Base-by-base conservation (phyloP, 2,888 invertebrate genomes). In the Melanchra persicariae region DNA sequence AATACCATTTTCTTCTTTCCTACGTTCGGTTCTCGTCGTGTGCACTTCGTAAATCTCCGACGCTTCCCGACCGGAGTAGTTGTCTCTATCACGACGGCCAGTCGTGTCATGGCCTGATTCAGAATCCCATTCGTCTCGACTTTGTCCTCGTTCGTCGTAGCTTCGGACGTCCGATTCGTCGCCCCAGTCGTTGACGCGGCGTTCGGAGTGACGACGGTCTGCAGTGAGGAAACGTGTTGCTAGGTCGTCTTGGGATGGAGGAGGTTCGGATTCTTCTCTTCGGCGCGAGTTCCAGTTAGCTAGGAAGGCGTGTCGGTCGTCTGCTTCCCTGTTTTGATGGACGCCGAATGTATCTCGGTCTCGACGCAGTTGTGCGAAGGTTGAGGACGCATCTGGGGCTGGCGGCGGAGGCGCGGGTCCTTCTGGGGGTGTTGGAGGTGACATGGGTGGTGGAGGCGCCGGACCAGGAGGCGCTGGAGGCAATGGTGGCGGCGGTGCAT, bases 271-370 rank as follows among this genome's bases (percentile, higher is more conserved):
- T 2, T 95, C 95, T 1, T 95, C 95, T 67, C 95, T 90, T 26
- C 94, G 89, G 63, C 96, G 89, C 0, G 95, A 95, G 81, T 93
- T 96, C 96, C 96, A 96, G 85, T 96, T 96, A 0, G 95, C 96
- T 30, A 96, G 87, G 90, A 96, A 96, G 22, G 93, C 93, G 83
- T 96, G 96, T 77, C 97, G 96, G 69, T 96, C 96, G 45, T 95
- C 96, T 1, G 95, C 96, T 74, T 96, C 96, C 87, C 96, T 94
- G 86, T 97, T 97, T 86, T 97, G 97, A 70, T 97, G 97, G 0
- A 97, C 97, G 0, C 97, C 97, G 79, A 97, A 97, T 0, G 97
- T 97, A 84, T 97, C 97, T 37, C 97, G 93, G 84, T 97, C 97
- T 82, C 97, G 97, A 2, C 97, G 96, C 60, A 97, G 95, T 76